Evolutionary conservation across 2,797 vertebrate genomes (phyloP), one percentile per base, ranked within the genome.

Genomic region (Labroides dimidiatus): DNA sequence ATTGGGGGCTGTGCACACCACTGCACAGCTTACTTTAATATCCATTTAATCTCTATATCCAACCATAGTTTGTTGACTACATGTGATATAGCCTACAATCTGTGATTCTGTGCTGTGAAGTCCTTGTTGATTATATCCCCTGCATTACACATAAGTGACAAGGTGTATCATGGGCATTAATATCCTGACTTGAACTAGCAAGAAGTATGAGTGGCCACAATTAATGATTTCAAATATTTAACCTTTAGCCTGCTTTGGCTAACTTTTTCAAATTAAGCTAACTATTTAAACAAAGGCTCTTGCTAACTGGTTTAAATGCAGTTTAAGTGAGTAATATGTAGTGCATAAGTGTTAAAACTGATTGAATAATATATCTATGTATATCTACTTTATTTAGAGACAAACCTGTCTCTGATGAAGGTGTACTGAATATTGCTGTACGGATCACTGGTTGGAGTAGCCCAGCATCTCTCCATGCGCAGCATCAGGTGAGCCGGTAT

Each of bases 401-500:
- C 85, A 54, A 69, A 94, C 89, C 91, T 95, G 85, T 95, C 89
- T 72, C 89, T 82, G 84, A 85, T 94, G 89, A 95, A 95, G 65
- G 84, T 93, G 68, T 94, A 93, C 65, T 95, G 94, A 56, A 94
- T 90, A 58, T 92, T 89, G 75, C 91, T 92, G 85, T 91, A 93
- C 6, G 91, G 93, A 42, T 95, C 91, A 15, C 94, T 94, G 82
- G 80, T 93, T 6, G 94, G 91, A 6, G 92, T 95, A 1, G 93
- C 94, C 93, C 93, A 95, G 76, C 93, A 95, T 76, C 93, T 92
- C 81, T 96, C 93, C 62, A 91, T 76, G 36, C 80, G 69, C 69
- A 95, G 93, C 85, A 87, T 90, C 81, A 94, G 86, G 84, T 95
- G 74, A 67, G 90, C 93, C 11, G 91, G 92, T 73, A 95, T 89